Evolutionary conservation across 2,888 invertebrate species (phyloP).

Genomic region (Campoplex capitator): DNA sequence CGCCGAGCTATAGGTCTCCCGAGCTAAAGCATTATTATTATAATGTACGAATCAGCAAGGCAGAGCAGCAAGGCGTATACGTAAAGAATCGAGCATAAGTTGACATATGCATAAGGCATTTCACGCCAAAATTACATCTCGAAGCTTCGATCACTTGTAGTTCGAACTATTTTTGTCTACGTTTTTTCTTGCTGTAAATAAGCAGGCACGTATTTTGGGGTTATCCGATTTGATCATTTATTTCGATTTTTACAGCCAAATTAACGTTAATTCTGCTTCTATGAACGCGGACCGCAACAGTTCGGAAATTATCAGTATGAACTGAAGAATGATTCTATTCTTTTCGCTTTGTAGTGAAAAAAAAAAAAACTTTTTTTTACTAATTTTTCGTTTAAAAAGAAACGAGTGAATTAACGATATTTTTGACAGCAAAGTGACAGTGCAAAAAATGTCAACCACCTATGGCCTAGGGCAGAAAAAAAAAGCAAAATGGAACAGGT

Average conservation of each 20-base stretch:
- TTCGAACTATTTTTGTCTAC: not conserved
- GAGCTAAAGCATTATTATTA: slow-evolving; percentile 59
- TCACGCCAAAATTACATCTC: not conserved
- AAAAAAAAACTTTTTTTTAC: too few relatives aligned
- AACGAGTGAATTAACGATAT: not conserved
- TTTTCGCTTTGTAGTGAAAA: too few relatives aligned
- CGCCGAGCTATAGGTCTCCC: slow-evolving; percentile 53
- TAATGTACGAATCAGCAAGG: slow-evolving; percentile 54
- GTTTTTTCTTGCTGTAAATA: not conserved
- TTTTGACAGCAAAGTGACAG: not conserved
- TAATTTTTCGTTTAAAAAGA: too few relatives aligned
- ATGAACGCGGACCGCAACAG: not conserved
- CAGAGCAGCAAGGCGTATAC: slow-evolving; percentile 21
- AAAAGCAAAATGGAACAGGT: not conserved
- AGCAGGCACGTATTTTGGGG: not conserved
- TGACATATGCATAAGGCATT: slow-evolving; percentile 13
- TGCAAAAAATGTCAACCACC: not conserved
- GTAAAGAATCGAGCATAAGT: slow-evolving; percentile 20
- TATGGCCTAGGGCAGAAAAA: not conserved
- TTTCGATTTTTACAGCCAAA: not conserved
- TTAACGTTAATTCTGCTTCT: not conserved
- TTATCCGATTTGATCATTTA: not conserved
- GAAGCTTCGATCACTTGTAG: not conserved
- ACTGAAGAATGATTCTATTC: too few relatives aligned
- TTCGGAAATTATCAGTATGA: too few relatives aligned